These are phyloP conservation scores for Cololabis saira DNA, from an alignment of 2,113 vertebrate species.

Conservation along the genomic window DNA sequence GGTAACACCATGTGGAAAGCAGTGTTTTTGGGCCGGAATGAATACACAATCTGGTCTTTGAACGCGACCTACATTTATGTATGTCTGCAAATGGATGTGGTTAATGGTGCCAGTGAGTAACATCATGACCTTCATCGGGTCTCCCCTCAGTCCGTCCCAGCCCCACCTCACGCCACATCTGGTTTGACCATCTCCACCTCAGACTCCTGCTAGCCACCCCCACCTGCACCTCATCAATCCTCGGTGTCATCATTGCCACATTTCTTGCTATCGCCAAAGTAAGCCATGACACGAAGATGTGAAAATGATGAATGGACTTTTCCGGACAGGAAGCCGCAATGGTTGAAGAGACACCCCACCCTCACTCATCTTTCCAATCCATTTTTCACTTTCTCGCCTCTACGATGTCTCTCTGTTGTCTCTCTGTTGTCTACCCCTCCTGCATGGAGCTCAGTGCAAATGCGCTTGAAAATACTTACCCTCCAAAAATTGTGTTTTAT, in stretches of 20 bases:
- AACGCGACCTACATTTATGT: slow-evolving; percentile 36
- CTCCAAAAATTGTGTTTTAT: not conserved
- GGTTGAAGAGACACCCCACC: slow-evolving; percentile 73
- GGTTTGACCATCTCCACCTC: slow-evolving; percentile 80
- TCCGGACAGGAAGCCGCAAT: slow-evolving; percentile 75
- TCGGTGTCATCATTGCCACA: slow-evolving; percentile 79
- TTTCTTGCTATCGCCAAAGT: slow-evolving; percentile 77
- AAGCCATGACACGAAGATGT: slow-evolving; percentile 76
- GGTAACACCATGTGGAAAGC: slow-evolving; percentile 10
- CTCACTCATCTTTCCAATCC: slow-evolving; percentile 70
- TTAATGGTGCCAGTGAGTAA: slow-evolving; percentile 55
- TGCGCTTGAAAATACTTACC: not conserved
- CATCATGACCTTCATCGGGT: slow-evolving; percentile 71
- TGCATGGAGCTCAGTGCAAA: slow-evolving; percentile 35
- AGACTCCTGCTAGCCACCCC: slow-evolving; percentile 67
- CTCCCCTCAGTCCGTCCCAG: slow-evolving; percentile 45
- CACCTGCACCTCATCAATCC: slow-evolving; percentile 80
- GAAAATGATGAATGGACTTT: slow-evolving; percentile 83
- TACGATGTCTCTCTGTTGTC: slow-evolving; percentile 58
- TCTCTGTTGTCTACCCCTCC: slow-evolving; percentile 45
- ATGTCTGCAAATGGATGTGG: slow-evolving; percentile 27
- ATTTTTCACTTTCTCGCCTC: slow-evolving; percentile 72
- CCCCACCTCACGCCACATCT: slow-evolving; percentile 75
- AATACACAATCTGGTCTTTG: slow-evolving; percentile 14
- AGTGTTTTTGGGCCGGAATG: slow-evolving; percentile 30